Evolutionary conservation across 2,113 vertebrate species (phyloP), one percentile per base, ranked within the genome.

Genomic region (Dicaeum eximium): DNA sequence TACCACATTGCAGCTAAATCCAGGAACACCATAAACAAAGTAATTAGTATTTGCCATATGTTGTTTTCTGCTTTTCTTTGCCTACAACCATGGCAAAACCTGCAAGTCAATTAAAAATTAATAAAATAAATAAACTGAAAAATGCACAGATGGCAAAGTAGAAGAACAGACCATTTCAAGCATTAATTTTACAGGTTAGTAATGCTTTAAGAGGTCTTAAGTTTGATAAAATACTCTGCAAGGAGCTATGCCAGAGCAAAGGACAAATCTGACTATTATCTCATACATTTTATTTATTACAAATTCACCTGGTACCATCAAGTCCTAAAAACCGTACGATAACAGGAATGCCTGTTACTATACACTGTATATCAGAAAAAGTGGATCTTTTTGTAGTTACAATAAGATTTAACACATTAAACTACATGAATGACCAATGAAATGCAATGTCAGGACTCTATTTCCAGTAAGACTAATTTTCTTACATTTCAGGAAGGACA

Each of bases 21-120:
- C 53, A 81, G 18, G 72, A 81, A 92, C 0, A 0, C 35, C 57
- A 90, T 37, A 78, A 86, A 84, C 33, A 58, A 94, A 35, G 45
- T 67, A 90, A 92, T 91, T 92, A 95, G 38, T 58, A 91, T 75
- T 83, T 95, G 57, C 84, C 86, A 86, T 86, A 79, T 93, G 80
- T 50, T 90, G 72, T 87, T 89, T 92, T 86, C 45, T 23, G 57
- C 53, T 64, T 80, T 88, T 73, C 75, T 90, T 78, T 65, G 48
- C 69, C 70, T 57, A 61, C 23, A 79, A 85, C 28, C 57, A 91
- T 60, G 18, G 69, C 44, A 87, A 95, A 93, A 81, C 47, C 81
- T 75, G 69, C 60, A 92, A 42, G 66, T 81, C 84, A 89, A 89
- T 91, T 93, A 95, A 92, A 96, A 95, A 85, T 69, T 81, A 86